Conservation (phyloP, 2,113 vertebrate species). For the Rhipidura dahli region DNA sequence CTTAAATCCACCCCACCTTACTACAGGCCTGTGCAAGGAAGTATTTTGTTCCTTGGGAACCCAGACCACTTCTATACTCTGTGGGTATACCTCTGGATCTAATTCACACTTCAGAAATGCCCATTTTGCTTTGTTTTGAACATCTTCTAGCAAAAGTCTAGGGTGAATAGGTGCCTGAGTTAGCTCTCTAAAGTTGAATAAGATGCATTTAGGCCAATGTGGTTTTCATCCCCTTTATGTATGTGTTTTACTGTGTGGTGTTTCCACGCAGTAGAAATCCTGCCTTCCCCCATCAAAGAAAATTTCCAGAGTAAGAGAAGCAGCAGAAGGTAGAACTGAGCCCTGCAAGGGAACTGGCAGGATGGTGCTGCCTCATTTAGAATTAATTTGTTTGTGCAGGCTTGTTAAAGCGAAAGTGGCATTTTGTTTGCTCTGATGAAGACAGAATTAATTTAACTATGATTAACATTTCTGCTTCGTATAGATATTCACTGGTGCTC, state of each 20-base stretch:
- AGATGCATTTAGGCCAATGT: not conserved
- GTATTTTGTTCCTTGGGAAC: not conserved
- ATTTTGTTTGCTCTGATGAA: conserved; percentile 55
- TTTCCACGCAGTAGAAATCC: not conserved
- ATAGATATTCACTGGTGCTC: not conserved
- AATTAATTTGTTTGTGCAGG: conserved; percentile 47
- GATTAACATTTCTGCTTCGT: conserved; percentile 36
- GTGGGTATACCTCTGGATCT: not conserved
- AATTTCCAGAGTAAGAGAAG: not conserved
- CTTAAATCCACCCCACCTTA: not conserved
- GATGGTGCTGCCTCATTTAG: not conserved
- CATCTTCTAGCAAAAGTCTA: not conserved
- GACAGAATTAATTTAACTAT: conserved; percentile 29
- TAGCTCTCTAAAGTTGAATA: not conserved
- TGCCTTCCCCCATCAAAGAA: not conserved
- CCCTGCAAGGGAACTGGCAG: not conserved
- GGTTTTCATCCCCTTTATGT: not conserved
- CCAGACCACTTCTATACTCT: not conserved
- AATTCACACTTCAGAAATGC: not conserved
- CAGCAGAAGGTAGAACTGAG: conserved; percentile 7
- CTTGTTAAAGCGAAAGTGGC: conserved; percentile 37
- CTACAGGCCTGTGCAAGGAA: not conserved
- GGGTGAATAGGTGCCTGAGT: not conserved
- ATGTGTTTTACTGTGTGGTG: not conserved
- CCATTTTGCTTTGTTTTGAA: not conserved